Evolutionary conservation across 2,888 invertebrate genomes (phyloP).

Genomic region (Heliconius ethilla): DNA sequence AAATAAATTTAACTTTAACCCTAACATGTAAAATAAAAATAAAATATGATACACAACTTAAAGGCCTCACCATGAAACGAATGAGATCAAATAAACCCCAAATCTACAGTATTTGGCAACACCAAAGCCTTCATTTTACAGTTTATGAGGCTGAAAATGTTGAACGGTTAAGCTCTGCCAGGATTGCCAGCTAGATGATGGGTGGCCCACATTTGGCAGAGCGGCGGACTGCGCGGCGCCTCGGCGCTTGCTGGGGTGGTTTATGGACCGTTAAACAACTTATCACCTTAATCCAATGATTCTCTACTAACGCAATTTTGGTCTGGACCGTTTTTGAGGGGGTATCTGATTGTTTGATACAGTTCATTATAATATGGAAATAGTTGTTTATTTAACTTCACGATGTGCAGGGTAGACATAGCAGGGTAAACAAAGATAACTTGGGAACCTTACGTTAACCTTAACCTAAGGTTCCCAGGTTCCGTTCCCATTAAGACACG

Average conservation of each 20-base stretch:
- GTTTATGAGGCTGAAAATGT: conserved; percentile 72
- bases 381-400: not conserved
- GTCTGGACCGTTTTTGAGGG: conserved; percentile 5
- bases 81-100: conserved; percentile 32
- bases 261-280: conserved; percentile 81
- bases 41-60: not conserved
- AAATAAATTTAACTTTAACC: not conserved
- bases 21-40: not conserved
- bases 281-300: conserved; percentile 77
- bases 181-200: conserved; percentile 72
- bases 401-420: not conserved
- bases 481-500: no score
- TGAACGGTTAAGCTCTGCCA: conserved; percentile 65
- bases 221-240: conserved; percentile 67
- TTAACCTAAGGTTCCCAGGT: not conserved
- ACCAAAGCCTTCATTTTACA: conserved; percentile 49
- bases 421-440: not conserved
- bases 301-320: conserved; percentile 15
- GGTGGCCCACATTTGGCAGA: conserved; percentile 73
- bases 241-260: conserved; percentile 66
- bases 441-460: not conserved
- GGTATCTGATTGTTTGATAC: conserved; percentile 12
- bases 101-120: conserved; percentile 47
- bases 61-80: conserved; percentile 10
- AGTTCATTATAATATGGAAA: not conserved